Evolutionary conservation across 2,797 vertebrate genomes (phyloP).

Genomic region (Fratercula arctica): DNA sequence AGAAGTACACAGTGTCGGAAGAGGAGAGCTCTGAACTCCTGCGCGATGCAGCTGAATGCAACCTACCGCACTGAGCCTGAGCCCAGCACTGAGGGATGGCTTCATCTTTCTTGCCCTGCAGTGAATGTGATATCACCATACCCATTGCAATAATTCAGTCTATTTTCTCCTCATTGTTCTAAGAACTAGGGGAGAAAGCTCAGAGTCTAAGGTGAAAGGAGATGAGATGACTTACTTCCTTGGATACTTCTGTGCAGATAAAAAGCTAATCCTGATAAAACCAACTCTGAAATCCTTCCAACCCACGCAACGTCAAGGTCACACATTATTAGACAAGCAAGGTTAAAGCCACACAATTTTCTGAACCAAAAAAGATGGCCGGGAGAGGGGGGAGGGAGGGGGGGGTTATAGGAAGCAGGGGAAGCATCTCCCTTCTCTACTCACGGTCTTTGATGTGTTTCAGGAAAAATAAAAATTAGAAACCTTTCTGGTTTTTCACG

Average conservation of each 20-base stretch:
- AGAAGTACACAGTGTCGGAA: background rate
- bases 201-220: conserved; percentile 69
- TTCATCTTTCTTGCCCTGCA: conserved; percentile 42
- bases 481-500: conserved; percentile 50
- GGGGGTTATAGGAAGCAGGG: background rate
- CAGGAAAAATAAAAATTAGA: conserved; percentile 56
- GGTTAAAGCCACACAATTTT: conserved; percentile 67
- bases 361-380: conserved; percentile 19
- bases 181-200: conserved; percentile 72
- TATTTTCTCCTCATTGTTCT: conserved; percentile 62
- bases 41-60: conserved; percentile 14
- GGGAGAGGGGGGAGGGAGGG: background rate
- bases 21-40: conserved; percentile 38
- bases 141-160: conserved; percentile 45
- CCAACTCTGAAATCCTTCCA: conserved; percentile 78
- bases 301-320: conserved; percentile 72
- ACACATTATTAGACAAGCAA: conserved; percentile 69
- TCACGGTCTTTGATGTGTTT: conserved; percentile 58
- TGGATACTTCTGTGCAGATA: conserved; percentile 70
- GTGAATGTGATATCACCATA: conserved; percentile 47
- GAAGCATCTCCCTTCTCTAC: conserved; percentile 34
- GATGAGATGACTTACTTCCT: conserved; percentile 71
- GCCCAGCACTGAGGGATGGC: background rate
- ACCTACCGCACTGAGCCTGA: conserved; percentile 33
- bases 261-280: conserved; percentile 79